Base-by-base conservation (phyloP, 2,113 vertebrate species). In the Ammospiza nelsoni region DNA sequence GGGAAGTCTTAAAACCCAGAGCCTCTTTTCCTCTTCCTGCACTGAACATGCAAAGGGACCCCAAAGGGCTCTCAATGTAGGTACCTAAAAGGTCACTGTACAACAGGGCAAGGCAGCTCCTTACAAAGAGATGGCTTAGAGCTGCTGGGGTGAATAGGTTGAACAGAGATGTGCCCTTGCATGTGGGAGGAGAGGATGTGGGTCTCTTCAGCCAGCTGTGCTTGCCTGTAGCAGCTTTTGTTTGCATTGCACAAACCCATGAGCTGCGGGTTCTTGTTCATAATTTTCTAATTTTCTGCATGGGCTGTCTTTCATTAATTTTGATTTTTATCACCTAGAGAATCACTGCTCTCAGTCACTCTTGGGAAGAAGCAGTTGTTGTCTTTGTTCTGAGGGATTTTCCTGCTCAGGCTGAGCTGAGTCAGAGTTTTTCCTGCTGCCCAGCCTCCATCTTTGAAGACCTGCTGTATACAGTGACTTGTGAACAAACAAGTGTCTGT, bases 381-480 rank as follows among this genome's bases (percentile, higher is more conserved):
- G 2, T 61, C 23, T 84, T 77, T 77, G 37, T 59, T 87, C 29
- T 12, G 18, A 22, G 43, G 33, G 15, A 2, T 33, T 84, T 89
- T 81, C 48, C 15, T 51, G 27, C n/a, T 46, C 31, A 28, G 31
- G 9, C 28, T 78, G 48, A 77, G 10, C 55, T 78, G 28, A 69
- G 25, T 41, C 3, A 2, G 23, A 28, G 52, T 37, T 23, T 35
- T 57, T 49, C 22, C 25, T 83, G 22, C 49, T 90, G n/a, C 35
- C 67, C 20, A 41, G 24, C 22, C 57, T 35, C 27, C 12, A 23
- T 75, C 24, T 82, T 76, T 11, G 6, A 78, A 66, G n/a, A 54
- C 7, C 8, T 73, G 1, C 15, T 51, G 0, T 8, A 2, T 48
- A 12, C 7, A 66, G 5, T 4, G 25, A 24, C 33, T 39, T 35